Evolutionary conservation across 1,140 invertebrate species (phyloP).

Genomic region (Venturia canescens): DNA sequence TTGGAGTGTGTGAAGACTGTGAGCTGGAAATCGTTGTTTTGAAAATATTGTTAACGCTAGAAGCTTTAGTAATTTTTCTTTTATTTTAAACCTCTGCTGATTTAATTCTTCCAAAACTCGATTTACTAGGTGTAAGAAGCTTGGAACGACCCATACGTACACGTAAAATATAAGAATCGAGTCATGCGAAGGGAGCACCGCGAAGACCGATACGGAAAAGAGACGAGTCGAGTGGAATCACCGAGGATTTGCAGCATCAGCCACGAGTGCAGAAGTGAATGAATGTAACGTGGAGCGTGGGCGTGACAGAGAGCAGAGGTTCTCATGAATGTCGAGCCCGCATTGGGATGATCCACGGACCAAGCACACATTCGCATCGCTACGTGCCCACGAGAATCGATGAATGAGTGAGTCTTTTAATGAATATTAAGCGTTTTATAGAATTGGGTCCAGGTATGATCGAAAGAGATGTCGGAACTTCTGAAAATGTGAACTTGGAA

Average conservation of each 20-base stretch:
- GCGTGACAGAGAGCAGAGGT: slow-evolving; percentile 60
- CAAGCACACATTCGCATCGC: not conserved
- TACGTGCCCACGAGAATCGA: not conserved
- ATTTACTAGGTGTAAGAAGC: too few relatives aligned
- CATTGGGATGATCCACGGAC: not conserved
- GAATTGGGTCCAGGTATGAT: too few relatives aligned
- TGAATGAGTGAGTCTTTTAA: not conserved
- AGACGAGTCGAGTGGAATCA: slow-evolving; percentile 40
- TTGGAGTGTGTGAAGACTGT: too few relatives aligned
- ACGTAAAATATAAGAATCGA: not conserved
- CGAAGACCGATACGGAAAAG: slow-evolving; percentile 24
- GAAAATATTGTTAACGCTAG: too few relatives aligned
- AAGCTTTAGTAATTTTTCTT: too few relatives aligned
- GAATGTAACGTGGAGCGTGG: slow-evolving; percentile 69
- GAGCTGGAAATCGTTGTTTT: too few relatives aligned
- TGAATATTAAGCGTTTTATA: not conserved
- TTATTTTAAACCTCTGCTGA: too few relatives aligned
- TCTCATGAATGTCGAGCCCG: slow-evolving; percentile 55
- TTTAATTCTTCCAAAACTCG: not conserved
- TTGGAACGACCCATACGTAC: not conserved
- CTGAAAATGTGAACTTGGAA: not conserved
- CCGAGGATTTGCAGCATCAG: slow-evolving; percentile 28
- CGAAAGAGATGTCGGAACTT: too few relatives aligned
- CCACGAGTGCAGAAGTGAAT: slow-evolving; percentile 67
- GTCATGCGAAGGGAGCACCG: slow-evolving; percentile 21